These are phyloP conservation scores for Phaethornis superciliosus DNA, from an alignment of 2,113 vertebrate genomes.

Conservation along the genomic window DNA sequence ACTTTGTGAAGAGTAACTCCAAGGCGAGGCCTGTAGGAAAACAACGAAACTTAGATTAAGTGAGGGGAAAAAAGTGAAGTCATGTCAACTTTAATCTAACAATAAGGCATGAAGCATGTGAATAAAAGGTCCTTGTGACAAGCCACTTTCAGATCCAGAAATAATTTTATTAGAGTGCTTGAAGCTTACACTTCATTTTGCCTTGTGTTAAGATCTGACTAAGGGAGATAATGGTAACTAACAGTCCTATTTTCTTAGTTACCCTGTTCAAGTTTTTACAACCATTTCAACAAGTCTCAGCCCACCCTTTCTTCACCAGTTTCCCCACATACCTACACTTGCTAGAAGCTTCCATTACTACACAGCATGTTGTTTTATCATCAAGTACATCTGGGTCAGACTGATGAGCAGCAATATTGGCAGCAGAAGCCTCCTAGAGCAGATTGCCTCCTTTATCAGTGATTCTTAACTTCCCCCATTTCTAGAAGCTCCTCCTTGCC, in stretches of 20 bases:
- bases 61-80: neutral
- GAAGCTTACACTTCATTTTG: neutral
- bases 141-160: neutral
- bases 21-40: slow-evolving; percentile 83
- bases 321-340: neutral
- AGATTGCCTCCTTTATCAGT: neutral
- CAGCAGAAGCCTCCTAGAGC: neutral
- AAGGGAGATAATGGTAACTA: neutral
- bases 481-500: neutral
- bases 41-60: slow-evolving; percentile 22
- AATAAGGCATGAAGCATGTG: neutral
- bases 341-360: neutral
- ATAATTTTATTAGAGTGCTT: neutral
- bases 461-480: neutral
- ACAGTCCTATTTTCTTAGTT: neutral
- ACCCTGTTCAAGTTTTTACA: neutral
- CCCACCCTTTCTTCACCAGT: neutral
- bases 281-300: neutral
- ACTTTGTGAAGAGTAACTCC: slow-evolving; percentile 93
- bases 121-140: neutral
- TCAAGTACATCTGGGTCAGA: neutral
- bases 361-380: neutral
- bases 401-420: neutral
- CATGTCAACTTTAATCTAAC: neutral
- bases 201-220: neutral